Conservation (phyloP, 2,888 invertebrate species). For the Acrocyrtus sp. region DNA sequence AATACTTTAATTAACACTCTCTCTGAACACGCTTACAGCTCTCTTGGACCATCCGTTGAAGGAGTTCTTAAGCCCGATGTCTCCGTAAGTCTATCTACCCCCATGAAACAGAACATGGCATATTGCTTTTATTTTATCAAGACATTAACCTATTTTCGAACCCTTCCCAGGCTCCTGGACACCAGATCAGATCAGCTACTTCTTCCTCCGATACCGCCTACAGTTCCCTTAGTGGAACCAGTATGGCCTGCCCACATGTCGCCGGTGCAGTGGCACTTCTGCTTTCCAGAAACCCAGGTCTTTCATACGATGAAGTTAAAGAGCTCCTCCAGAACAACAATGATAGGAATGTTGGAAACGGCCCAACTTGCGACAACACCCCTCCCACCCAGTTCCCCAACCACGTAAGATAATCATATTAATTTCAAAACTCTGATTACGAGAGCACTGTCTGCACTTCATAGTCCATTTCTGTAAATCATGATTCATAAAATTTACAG, state of each 20-base stretch:
- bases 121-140: too few relatives aligned
- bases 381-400: slow-evolving; percentile 23
- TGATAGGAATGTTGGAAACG: not conserved
- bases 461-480: too few relatives aligned
- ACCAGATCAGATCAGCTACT: slow-evolving; percentile 4
- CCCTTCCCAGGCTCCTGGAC: slow-evolving; percentile 22
- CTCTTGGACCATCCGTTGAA: slow-evolving; percentile 15
- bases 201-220: slow-evolving; percentile 5
- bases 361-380: slow-evolving; percentile 11
- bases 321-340: not conserved
- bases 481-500: too few relatives aligned
- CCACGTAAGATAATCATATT: too few relatives aligned
- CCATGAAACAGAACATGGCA: too few relatives aligned
- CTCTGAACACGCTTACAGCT: too few relatives aligned
- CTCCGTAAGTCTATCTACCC: not conserved
- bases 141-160: too few relatives aligned
- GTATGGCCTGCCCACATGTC: slow-evolving; percentile 34
- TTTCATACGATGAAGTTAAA: slow-evolving; percentile 11
- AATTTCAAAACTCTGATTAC: too few relatives aligned
- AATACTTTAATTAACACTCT: too few relatives aligned
- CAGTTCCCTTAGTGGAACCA: slow-evolving; percentile 15
- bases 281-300: slow-evolving; percentile 7
- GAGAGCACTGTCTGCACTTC: too few relatives aligned
- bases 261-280: slow-evolving; percentile 29
- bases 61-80: slow-evolving; percentile 29